Conservation (phyloP, 2,888 invertebrate genomes). For the Yponomeuta sedellus region DNA sequence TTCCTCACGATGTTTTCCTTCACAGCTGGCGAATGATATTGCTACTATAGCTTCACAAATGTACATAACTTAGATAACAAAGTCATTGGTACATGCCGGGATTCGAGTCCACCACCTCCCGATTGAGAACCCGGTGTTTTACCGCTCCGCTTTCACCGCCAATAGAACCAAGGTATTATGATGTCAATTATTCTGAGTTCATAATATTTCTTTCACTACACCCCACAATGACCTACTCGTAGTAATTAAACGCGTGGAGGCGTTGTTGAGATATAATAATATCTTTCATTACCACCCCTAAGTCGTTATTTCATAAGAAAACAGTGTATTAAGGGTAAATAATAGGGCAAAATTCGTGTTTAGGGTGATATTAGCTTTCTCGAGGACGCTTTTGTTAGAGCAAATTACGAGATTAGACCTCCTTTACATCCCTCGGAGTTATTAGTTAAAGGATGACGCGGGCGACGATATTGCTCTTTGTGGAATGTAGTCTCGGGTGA, state of each 20-base stretch:
- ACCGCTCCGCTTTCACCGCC: too few relatives aligned
- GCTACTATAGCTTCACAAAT: too few relatives aligned
- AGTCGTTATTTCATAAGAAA: neutral
- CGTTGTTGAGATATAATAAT: neutral
- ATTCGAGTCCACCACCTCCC: too few relatives aligned
- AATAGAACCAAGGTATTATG: neutral
- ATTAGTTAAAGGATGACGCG: neutral
- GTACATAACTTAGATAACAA: too few relatives aligned
- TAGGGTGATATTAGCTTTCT: neutral
- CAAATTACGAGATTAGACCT: conserved; percentile 1
- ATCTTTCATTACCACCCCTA: neutral
- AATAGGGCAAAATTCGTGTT: neutral
- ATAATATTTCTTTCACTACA: neutral
- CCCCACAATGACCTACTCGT: neutral
- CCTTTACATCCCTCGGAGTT: neutral
- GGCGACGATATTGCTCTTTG: conserved; percentile 1
- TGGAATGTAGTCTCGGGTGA: conserved; percentile 1
- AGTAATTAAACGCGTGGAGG: neutral
- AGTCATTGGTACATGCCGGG: too few relatives aligned
- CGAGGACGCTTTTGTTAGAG: neutral
- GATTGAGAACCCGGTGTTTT: too few relatives aligned
- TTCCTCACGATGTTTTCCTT: too few relatives aligned
- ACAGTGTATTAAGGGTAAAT: neutral
- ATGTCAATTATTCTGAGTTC: neutral
- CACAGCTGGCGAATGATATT: too few relatives aligned